These are phyloP conservation scores for Ashinkailepas kermadecensis DNA, from an alignment of 2,888 invertebrate species.

Conservation along the genomic window DNA sequence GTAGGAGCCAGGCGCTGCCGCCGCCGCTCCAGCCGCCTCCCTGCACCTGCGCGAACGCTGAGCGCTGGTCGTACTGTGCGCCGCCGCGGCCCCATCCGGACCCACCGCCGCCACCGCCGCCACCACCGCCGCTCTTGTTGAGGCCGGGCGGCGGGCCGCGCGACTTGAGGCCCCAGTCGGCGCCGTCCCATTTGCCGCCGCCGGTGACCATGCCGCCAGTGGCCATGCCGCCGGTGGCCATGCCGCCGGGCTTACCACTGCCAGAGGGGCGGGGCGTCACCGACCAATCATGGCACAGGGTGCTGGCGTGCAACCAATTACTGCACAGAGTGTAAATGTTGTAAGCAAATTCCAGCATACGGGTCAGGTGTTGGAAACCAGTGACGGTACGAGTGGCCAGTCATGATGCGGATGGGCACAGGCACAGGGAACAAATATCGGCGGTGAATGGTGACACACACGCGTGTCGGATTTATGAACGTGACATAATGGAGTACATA, in stretches of 20 bases:
- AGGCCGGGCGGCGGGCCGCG: conserved; percentile 19
- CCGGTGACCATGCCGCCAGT: conserved; percentile 69
- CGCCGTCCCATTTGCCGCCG: conserved; percentile 60
- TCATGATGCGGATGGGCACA: no score
- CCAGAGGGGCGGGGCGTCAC: not conserved
- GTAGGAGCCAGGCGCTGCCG: conserved; percentile 50
- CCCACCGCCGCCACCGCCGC: conserved; percentile 29
- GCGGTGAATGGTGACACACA: no score
- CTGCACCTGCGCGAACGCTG: not conserved
- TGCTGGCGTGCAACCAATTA: no score
- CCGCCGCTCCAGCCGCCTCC: conserved; percentile 34
- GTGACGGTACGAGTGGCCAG: no score
- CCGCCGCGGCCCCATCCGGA: not conserved
- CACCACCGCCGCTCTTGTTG: conserved; percentile 24
- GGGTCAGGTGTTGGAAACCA: no score
- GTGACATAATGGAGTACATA: no score
- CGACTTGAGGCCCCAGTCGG: conserved; percentile 28
- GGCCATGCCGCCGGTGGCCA: conserved; percentile 62
- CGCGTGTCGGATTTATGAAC: no score
- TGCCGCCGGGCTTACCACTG: not conserved
- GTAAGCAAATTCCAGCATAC: no score
- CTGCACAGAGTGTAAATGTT: no score
- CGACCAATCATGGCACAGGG: no score
- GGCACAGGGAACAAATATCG: no score
- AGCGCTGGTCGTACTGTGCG: not conserved